These are phyloP conservation scores for Tridacna gigas DNA, from an alignment of 2,888 invertebrate genomes.

Conservation along the genomic window DNA sequence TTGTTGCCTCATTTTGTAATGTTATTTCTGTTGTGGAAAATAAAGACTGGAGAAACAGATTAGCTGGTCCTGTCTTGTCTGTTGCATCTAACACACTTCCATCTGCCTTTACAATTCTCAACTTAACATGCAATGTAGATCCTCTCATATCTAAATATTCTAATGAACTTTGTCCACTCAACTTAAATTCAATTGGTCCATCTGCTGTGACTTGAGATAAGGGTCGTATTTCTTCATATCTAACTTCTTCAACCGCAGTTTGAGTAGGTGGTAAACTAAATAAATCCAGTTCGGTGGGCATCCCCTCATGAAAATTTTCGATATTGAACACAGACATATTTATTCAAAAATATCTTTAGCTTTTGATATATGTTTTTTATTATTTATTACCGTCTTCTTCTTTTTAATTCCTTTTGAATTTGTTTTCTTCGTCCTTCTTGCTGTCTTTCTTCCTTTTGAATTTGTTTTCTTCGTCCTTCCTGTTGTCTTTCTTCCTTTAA, in stretches of 20 bases:
- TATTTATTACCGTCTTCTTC: neutral
- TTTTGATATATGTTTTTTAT: slow-evolving; percentile 6
- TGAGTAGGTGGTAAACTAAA: slow-evolving; percentile 41
- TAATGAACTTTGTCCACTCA: slow-evolving; percentile 13
- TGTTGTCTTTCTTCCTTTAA: neutral
- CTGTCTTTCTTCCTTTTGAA: slow-evolving; percentile 13
- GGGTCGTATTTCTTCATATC: slow-evolving; percentile 31
- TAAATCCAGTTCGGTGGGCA: slow-evolving; percentile 21
- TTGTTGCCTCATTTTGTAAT: slow-evolving; percentile 27
- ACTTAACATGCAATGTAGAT: slow-evolving; percentile 26
- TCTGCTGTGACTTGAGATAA: slow-evolving; percentile 30
- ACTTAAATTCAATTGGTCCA: slow-evolving; percentile 28
- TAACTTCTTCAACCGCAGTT: slow-evolving; percentile 22
- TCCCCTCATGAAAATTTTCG: slow-evolving; percentile 25
- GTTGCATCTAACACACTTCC: neutral
- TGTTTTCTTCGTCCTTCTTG: neutral
- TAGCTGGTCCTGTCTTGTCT: slow-evolving; percentile 34
- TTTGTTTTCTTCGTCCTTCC: neutral
- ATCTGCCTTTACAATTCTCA: slow-evolving; percentile 29
- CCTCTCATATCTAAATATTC: slow-evolving; percentile 35
- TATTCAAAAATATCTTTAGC: slow-evolving; percentile 20
- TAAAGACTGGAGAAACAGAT: slow-evolving; percentile 30
- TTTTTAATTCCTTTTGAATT: neutral
- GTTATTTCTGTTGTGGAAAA: slow-evolving; percentile 40
- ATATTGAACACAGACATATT: slow-evolving; percentile 28